Evolutionary conservation across 35 echinoderm and acorn worm genomes (phyloP).

Genomic region (Patiria miniata): DNA sequence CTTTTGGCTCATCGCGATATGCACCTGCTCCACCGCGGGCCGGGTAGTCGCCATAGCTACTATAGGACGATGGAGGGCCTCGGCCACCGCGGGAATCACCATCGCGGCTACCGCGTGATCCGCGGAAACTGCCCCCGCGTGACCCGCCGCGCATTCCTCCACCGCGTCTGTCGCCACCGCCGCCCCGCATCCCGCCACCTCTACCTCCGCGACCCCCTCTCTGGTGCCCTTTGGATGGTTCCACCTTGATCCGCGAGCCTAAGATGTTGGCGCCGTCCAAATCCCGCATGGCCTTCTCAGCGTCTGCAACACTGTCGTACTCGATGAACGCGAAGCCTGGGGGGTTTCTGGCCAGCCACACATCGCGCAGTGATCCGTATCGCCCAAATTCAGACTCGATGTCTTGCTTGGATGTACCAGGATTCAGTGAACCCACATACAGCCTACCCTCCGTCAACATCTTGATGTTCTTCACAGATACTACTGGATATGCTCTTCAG

Average conservation of each 20-base stretch:
- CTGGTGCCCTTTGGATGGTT: conserved; percentile 74
- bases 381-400: conserved; percentile 75
- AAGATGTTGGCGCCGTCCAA: conserved; percentile 74
- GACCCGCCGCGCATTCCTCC: conserved; percentile 45
- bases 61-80: conserved; percentile 36
- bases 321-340: conserved; percentile 98
- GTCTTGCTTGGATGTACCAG: conserved; percentile 70
- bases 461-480: neutral
- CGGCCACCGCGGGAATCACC: neutral
- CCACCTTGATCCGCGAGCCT: conserved; percentile 81
- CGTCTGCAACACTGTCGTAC: conserved; percentile 67
- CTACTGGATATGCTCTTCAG: no score
- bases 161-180: conserved; percentile 58
- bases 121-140: conserved; percentile 1
- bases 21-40: conserved; percentile 19
- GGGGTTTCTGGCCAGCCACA: conserved; percentile 94
- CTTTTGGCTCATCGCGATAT: conserved; percentile 52
- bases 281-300: conserved; percentile 72
- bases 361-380: conserved; percentile 74
- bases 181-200: conserved; percentile 58
- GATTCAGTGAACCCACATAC: conserved; percentile 79
- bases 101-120: conserved; percentile 37
- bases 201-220: conserved; percentile 71
- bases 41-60: conserved; percentile 41
- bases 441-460: conserved; percentile 71